These are phyloP conservation scores for Brienomyrus longianalis DNA, from an alignment of 2,113 vertebrate genomes.

Conservation along the genomic window DNA sequence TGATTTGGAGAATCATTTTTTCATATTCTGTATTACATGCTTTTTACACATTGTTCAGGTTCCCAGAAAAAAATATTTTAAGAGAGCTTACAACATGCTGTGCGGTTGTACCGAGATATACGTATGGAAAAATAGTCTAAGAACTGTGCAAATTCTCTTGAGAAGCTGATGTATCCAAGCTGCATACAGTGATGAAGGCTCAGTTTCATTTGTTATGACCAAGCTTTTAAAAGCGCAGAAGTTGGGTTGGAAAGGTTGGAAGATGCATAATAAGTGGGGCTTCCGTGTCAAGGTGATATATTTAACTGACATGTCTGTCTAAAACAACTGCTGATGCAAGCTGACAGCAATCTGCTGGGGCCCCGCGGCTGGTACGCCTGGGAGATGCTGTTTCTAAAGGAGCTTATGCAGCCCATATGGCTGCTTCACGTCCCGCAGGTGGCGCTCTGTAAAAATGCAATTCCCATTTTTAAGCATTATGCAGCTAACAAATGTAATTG, in stretches of 20 bases:
- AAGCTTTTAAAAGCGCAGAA: not conserved
- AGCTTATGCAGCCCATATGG: not conserved
- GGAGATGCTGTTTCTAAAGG: not conserved
- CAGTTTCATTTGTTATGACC: conserved; percentile 4
- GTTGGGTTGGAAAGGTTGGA: not conserved
- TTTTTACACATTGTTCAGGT: not conserved
- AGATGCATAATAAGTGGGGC: not conserved
- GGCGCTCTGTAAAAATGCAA: not conserved
- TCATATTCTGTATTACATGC: not conserved
- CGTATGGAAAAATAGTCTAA: not conserved
- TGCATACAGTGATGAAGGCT: not conserved
- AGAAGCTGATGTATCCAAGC: not conserved
- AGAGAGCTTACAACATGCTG: not conserved
- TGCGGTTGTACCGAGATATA: not conserved
- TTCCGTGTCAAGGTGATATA: not conserved
- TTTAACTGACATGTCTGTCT: not conserved
- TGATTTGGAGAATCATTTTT: not conserved
- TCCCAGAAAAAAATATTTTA: not conserved
- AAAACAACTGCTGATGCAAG: not conserved
- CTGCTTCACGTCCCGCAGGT: not conserved
- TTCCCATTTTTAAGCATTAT: not conserved
- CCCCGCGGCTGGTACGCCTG: not conserved
- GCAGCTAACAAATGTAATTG: not conserved
- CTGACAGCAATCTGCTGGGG: not conserved
- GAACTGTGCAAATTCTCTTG: not conserved